phyloP scores from a whole-genome alignment of 1,140 invertebrate genomes.

The Periplaneta americana region DNA sequence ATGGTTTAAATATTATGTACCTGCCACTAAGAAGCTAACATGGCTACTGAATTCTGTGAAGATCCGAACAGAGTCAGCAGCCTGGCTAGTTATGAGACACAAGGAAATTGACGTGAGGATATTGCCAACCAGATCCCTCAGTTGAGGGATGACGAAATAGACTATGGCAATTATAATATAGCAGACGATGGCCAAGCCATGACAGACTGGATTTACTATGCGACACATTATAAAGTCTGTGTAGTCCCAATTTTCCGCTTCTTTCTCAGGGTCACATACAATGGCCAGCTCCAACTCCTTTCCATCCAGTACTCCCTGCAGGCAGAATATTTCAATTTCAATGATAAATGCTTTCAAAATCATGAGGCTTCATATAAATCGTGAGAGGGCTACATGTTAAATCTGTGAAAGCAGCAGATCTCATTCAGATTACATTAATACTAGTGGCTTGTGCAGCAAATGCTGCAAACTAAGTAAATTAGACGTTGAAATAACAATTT shows the following conservation, averaged over 20 bases:
- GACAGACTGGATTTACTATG: conserved; percentile 68
- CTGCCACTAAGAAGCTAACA: conserved; percentile 68
- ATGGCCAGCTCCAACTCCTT: no score
- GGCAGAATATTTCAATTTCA: no score
- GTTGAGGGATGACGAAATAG: conserved; percentile 76
- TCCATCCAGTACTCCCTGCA: no score
- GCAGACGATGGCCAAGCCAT: conserved; percentile 61
- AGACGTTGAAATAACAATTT: no score
- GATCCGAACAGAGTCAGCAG: conserved; percentile 69
- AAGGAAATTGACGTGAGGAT: conserved; percentile 73
- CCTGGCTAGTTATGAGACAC: conserved; percentile 67
- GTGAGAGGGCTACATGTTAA: no score
- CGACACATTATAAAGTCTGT: conserved; percentile 65
- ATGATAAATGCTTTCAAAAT: no score
- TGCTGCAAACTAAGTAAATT: no score
- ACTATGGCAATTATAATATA: conserved; percentile 70
- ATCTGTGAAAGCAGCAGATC: no score
- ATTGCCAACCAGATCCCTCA: conserved; percentile 75
- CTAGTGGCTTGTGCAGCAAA: no score
- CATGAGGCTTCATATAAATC: no score
- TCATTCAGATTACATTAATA: no score
- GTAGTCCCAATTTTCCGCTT: conserved; percentile 54
- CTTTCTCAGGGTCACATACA: conserved; percentile 60
- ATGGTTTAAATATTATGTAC: conserved; percentile 35
- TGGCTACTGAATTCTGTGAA: conserved; percentile 74